Evolutionary conservation across 2,888 invertebrate genomes (phyloP), one percentile per base, ranked within the genome.

Genomic region (Cacoxenus indagator): DNA sequence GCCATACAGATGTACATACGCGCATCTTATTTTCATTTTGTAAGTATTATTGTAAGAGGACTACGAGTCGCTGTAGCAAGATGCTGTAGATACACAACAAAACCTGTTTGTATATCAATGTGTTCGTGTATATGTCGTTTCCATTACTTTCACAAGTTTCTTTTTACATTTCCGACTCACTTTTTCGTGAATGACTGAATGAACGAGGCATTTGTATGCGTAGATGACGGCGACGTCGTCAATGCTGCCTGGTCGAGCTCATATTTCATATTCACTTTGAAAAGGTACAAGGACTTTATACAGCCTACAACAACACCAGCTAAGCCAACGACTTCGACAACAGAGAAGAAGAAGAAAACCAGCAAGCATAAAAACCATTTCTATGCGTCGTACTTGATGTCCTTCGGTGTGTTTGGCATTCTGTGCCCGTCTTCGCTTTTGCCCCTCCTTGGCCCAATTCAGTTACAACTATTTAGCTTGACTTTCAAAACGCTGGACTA

Each of bases 21-120:
- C 8, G 6, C 57, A 29, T 29, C 14, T 27, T 61, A 17, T 8
- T 69, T 67, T 69, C 65, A 68, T 74, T 67, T 64, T 59, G 54
- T 45, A 45, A 51, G 17, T 17, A 22, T 26, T 9, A 11, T 17
- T 19, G 19, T 57, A 24, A n/a, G 22, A 8, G 11, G 8, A 51
- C 22, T 1, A 22, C 22, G 5, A 29, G 22, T n/a, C n/a, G n/a
- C n/a, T n/a, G n/a, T n/a, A n/a, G n/a, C n/a, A n/a, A n/a, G n/a
- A n/a, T n/a, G n/a, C n/a, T n/a, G n/a, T n/a, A n/a, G n/a, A n/a
- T n/a, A n/a, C n/a, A n/a, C n/a, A n/a, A n/a, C n/a, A n/a, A n/a
- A n/a, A n/a, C n/a, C n/a, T n/a, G n/a, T n/a, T n/a, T n/a, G n/a
- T n/a, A n/a, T n/a, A n/a, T n/a, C n/a, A n/a, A n/a, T n/a, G n/a